Evolutionary conservation across 2,797 vertebrate genomes (phyloP), one percentile per base, ranked within the genome.

Genomic region (Buphagus erythrorhynchus): DNA sequence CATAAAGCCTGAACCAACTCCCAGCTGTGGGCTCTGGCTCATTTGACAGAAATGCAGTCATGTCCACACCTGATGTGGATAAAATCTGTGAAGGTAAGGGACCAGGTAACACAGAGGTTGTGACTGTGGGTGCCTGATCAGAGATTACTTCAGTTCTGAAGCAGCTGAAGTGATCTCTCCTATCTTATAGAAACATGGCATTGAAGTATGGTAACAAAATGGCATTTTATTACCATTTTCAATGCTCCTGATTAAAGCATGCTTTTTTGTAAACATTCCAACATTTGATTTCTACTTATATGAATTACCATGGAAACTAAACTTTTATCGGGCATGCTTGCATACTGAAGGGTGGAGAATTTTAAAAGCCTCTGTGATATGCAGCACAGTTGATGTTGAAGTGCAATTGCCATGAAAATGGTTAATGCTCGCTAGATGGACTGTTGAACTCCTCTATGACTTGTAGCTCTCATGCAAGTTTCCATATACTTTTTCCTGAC

Each of bases 241-340:
- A 79, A 5, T 33, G 63, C 35, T 74, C 31, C 22, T 58, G 63
- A 92, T 90, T 87, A 91, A 81, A 90, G 54, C 33, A 57, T 19
- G 20, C 6, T 33, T 87, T 87, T 73, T 76, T 95, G 88, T 76
- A 92, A 94, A 76, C 83, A 67, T 94, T 91, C 84, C 91, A 82
- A 49, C 65, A 63, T 65, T 94, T 62, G 49, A 91, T 92, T 95
- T 93, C 89, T 82, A 80, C 95, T 96, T 93, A 74, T 22, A 89
- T 17, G 61, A 87, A 92, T 96, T 94, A 22, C 95, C 86, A 96
- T 96, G 95, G 95, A 89, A 96, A 97, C 93, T 4, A 68, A 93
- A 95, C 52, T 95, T 93, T 86, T 71, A 74, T 51, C 2, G 0
- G 81, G 57, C 54, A 33, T 55, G 65, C 59, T 75, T 94, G 84